Percentiles rank a stretch among this genome's conserved stretches.
Conservation (phyloP, 1,140 invertebrate genomes). For the Heliconius congener region DNA sequence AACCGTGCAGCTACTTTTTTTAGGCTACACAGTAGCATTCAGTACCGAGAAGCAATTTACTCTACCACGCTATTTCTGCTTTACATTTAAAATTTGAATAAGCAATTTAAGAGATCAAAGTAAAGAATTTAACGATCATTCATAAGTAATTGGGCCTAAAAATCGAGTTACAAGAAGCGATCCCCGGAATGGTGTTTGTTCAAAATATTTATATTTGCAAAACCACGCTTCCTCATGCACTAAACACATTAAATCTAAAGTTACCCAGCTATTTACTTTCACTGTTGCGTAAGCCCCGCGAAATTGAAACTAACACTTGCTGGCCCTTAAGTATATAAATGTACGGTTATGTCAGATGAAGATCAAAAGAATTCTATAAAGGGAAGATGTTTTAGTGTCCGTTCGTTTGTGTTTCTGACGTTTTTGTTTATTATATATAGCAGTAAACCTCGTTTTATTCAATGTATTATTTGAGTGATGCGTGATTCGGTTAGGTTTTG, state of each 20-base stretch:
- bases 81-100: slow-evolving; percentile 1
- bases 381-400: slow-evolving; percentile 23
- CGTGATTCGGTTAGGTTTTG: background rate
- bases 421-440: slow-evolving; percentile 34
- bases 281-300: slow-evolving; percentile 30
- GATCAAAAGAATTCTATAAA: slow-evolving; percentile 40
- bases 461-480: slow-evolving; percentile 30
- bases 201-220: slow-evolving; percentile 36
- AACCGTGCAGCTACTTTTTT: too few species aligned
- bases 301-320: slow-evolving; percentile 30
- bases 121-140: background rate
- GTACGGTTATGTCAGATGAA: slow-evolving; percentile 34
- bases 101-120: background rate
- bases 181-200: slow-evolving; percentile 21
- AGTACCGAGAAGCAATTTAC: background rate
- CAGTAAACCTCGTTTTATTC: slow-evolving; percentile 24
- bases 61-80: background rate
- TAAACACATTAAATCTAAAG: slow-evolving; percentile 35
- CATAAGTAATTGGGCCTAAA: slow-evolving; percentile 4
- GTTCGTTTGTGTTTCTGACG: slow-evolving; percentile 33
- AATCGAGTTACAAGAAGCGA: slow-evolving; percentile 21
- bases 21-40: too few species aligned
- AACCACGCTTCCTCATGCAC: slow-evolving; percentile 24
- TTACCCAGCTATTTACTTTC: slow-evolving; percentile 38
- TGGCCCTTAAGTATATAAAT: slow-evolving; percentile 24